Base-by-base conservation (phyloP, 64 coral and sea anemone species). In the Montipora sp. region DNA sequence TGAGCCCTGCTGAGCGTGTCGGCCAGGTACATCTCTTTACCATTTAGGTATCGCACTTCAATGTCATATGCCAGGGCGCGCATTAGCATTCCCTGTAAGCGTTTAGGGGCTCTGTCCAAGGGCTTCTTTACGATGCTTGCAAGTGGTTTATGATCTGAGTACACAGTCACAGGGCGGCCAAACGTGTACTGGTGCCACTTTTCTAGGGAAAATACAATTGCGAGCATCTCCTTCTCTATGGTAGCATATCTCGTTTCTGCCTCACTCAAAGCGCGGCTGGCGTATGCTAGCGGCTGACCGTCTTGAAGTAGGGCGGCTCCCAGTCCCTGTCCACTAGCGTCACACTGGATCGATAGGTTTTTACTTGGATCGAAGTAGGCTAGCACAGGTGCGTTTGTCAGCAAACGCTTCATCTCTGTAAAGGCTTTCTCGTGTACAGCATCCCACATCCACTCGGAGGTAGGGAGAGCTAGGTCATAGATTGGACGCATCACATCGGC, bases 171-270 rank as follows among this genome's bases (percentile, higher is more conserved):
- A 14, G 59, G 59, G 3, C 59, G 7, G 59, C 59, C 53, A 15
- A 58, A 71, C 23, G 88, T 77, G 23, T 61, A 90, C 14, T 77
- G 88, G 60, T 90, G 73, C 75, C 49, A 73, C 16, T 72, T 65
- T 19, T 84, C 82, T 2, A 84, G 59, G 59, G 82, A 6, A 49
- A 84, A 73, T 5, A 73, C 70, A 7, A 73, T 73, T 10, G 19
- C 70, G 0, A 73, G 70, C 24, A 73, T 73, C 59, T 84, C 82
- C 45, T 84, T 84, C 12, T 84, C 59, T 16, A 84, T 84, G 59
- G 59, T 46, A 0, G 82, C 82, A 72, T 68, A 84, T 72, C 82
- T 73, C 19, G 23, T 73, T 22, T 73, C 70, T 3, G 70, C 21
- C 4, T 73, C 70, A 73, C 70, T 73, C 5, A 87, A 36, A 7